These are phyloP conservation scores for Isichthys henryi DNA, from an alignment of 2,113 vertebrate species.

Conservation along the genomic window DNA sequence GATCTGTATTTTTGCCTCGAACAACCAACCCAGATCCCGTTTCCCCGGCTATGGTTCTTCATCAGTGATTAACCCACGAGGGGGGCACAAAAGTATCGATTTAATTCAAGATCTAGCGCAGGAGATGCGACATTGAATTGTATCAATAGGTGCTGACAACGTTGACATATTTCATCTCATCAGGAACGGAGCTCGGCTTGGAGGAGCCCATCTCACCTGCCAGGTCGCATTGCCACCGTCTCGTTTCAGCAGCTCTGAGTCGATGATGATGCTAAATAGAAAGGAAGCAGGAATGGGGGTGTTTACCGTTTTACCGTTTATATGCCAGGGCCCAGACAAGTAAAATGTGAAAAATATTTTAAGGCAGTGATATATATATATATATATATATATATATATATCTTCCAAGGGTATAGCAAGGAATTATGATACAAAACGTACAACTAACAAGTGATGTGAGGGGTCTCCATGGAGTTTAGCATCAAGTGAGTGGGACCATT, in stretches of 20 bases:
- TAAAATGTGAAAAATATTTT: background rate
- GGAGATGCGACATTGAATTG: constrained; percentile 13
- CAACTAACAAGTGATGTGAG: background rate
- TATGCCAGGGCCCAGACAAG: background rate
- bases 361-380: background rate
- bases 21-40: background rate
- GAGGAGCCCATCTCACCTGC: background rate
- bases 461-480: background rate
- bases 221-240: background rate
- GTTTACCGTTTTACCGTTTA: background rate
- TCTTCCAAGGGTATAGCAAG: background rate
- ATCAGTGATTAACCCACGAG: constrained; percentile 21
- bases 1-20: background rate
- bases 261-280: background rate
- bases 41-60: constrained; percentile 3
- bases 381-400: background rate
- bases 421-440: background rate
- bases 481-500: background rate
- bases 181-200: background rate
- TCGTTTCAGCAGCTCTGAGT: background rate
- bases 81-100: background rate
- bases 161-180: constrained; percentile 19
- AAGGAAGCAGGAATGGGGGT: background rate
- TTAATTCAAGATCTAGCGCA: constrained; percentile 21
- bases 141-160: constrained; percentile 9